Evolutionary conservation across 2,888 invertebrate species (phyloP).

Genomic region (Hypolimnas misippus): DNA sequence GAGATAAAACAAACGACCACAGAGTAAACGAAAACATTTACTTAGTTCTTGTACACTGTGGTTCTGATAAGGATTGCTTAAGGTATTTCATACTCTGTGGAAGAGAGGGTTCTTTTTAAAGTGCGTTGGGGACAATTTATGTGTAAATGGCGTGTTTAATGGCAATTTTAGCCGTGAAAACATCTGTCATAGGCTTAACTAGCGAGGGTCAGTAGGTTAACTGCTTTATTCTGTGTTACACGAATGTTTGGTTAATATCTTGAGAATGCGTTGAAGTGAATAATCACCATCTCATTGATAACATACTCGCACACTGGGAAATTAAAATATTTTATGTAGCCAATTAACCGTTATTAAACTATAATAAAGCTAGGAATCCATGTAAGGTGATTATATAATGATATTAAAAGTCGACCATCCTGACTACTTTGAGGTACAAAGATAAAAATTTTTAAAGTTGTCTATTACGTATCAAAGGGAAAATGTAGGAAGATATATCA

Average conservation of each 20-base stretch:
- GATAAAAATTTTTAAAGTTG: too few relatives aligned
- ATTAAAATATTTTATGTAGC: background rate
- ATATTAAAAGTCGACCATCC: too few relatives aligned
- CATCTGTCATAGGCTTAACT: conserved; percentile 72
- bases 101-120: conserved; percentile 38
- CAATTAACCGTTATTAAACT: background rate
- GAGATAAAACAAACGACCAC: conserved; percentile 43
- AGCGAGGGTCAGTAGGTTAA: conserved; percentile 69
- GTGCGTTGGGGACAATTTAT: conserved; percentile 58
- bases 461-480: too few relatives aligned
- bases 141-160: conserved; percentile 59
- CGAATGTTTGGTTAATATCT: conserved; percentile 52
- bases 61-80: conserved; percentile 5
- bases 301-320: background rate
- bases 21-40: conserved; percentile 30
- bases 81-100: conserved; percentile 32
- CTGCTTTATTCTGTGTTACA: conserved; percentile 55
- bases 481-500: too few relatives aligned
- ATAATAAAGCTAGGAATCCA: too few relatives aligned
- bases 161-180: conserved; percentile 63
- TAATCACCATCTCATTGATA: conserved; percentile 29
- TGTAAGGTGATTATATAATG: too few relatives aligned
- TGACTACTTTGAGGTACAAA: too few relatives aligned
- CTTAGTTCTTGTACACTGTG: conserved; percentile 6
- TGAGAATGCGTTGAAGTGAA: conserved; percentile 49